Evolutionary conservation across 1,140 invertebrate species (phyloP).

Genomic region (Drosophila hydei): DNA sequence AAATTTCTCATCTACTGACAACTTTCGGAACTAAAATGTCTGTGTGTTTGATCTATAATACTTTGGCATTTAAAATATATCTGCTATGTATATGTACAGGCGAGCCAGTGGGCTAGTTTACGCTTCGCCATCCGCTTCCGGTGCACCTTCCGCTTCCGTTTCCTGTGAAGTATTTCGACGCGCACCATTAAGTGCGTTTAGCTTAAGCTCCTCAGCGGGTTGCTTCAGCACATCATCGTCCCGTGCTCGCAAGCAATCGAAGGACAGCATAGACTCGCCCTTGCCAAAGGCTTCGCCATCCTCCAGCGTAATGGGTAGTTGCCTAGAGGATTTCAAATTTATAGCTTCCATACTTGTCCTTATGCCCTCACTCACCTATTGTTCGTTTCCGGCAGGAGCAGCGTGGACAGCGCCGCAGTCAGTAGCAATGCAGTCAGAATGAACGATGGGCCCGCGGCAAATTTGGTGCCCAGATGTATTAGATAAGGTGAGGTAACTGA

Average conservation of each 20-base stretch:
- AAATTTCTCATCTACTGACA: constrained; percentile 74
- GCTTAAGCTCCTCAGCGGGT: constrained; percentile 52
- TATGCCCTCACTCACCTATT: constrained; percentile 49
- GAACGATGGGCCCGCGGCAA: constrained; percentile 58
- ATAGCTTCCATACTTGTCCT: not conserved
- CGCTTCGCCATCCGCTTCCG: constrained; percentile 10
- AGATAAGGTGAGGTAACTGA: constrained; percentile 66
- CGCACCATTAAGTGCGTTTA: constrained; percentile 54
- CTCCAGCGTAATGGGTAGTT: constrained; percentile 65
- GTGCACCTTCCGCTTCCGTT: constrained; percentile 32
- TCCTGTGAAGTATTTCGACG: constrained; percentile 18
- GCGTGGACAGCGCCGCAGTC: constrained; percentile 34
- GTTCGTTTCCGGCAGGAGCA: constrained; percentile 67
- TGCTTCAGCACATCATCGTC: constrained; percentile 56
- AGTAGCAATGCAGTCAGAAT: constrained; percentile 53
- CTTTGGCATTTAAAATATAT: not conserved
- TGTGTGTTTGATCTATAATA: constrained; percentile 20
- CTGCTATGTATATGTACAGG: not conserved
- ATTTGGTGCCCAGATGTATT: constrained; percentile 58
- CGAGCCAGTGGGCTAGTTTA: constrained; percentile 7
- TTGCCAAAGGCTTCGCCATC: constrained; percentile 67
- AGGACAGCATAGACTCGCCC: constrained; percentile 77
- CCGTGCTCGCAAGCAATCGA: constrained; percentile 80
- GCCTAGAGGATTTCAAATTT: constrained; percentile 46
- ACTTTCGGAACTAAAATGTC: constrained; percentile 51